Evolutionary conservation across 2,113 vertebrate genomes (phyloP), one percentile per base, ranked within the genome.

Genomic region (Thalassoma bifasciatum): DNA sequence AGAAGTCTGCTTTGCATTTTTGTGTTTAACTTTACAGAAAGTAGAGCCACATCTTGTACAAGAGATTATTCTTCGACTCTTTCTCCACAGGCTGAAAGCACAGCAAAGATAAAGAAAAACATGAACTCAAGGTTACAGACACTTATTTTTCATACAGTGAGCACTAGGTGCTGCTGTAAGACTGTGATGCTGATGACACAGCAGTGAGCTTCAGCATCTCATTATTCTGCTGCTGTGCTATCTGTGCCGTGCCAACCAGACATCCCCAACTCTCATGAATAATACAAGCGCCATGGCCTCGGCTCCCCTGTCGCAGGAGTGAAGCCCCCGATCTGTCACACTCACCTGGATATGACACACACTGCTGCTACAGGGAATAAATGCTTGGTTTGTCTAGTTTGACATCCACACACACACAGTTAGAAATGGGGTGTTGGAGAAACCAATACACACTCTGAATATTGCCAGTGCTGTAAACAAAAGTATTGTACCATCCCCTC

Each of bases 131-230:
- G 42, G 42, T 16, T 44, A 24, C 1, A 11, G 8, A 12, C 8
- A 13, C 57, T 66, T 30, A 36, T 26, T 75, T 42, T 88, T 38
- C 53, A 61, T 38, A 10, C 57, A 81, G 38, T 58, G 74, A 79
- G 66, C 86, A 79, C 82, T 85, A 88, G 82, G 81, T 85, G 88
- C 68, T 88, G 89, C 89, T 88, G 0, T 75, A 70, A 72, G 44
- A 63, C 88, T 81, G 19, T 5, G 46, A 10, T 6, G 40, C 40
- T 42, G n/a, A n/a, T n/a, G 78, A 71, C 68, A 63, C 65, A 73
- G 57, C 70, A 53, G n/a, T 19, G 63, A 72, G 65, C 56, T 47
- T 16, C 72, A 59, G 24, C 75, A 17, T 72, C 70, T 68, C 67
- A 61, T 85, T 84, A 77, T 71, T 75, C 24, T 60, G 66, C 77